phyloP scores from a whole-genome alignment of 2,888 invertebrate species.

The Hipparchia sbordonii region DNA sequence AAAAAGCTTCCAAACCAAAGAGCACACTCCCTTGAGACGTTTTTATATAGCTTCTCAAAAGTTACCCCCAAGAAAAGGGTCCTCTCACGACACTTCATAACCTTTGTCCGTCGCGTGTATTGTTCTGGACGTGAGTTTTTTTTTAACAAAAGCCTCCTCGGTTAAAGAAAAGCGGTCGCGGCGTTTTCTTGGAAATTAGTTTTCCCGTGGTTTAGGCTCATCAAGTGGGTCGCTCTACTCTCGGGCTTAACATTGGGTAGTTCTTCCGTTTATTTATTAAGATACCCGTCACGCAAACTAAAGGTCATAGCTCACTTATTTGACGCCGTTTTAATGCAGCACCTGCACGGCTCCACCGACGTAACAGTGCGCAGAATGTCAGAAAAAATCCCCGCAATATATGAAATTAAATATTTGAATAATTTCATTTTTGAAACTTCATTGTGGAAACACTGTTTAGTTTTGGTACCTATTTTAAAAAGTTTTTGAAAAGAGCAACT shows the following conservation, averaged over 20 bases:
- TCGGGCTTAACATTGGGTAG: background rate
- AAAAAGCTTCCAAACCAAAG: conserved; percentile 4
- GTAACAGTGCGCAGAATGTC: too few relatives aligned
- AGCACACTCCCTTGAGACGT: conserved; percentile 24
- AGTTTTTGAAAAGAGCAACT: too few relatives aligned
- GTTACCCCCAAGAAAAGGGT: conserved; percentile 40
- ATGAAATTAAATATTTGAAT: too few relatives aligned
- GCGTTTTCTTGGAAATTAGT: background rate
- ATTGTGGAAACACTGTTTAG: too few relatives aligned
- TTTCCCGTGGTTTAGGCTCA: background rate
- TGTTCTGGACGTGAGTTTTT: conserved; percentile 39
- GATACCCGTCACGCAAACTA: conserved; percentile 3
- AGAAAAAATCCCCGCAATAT: too few relatives aligned
- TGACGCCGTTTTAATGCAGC: too few relatives aligned
- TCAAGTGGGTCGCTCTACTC: background rate
- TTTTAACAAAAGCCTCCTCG: conserved; percentile 37
- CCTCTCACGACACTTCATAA: conserved; percentile 41
- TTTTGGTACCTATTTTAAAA: too few relatives aligned
- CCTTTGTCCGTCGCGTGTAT: conserved; percentile 43
- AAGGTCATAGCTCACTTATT: conserved; percentile 23
- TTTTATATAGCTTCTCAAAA: conserved; percentile 31
- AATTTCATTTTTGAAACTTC: too few relatives aligned
- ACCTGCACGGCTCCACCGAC: too few relatives aligned
- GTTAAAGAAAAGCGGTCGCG: conserved; percentile 34
- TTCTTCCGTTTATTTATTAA: background rate